Conservation (phyloP, 2,888 invertebrate species). For the Platycnemis pennipes region DNA sequence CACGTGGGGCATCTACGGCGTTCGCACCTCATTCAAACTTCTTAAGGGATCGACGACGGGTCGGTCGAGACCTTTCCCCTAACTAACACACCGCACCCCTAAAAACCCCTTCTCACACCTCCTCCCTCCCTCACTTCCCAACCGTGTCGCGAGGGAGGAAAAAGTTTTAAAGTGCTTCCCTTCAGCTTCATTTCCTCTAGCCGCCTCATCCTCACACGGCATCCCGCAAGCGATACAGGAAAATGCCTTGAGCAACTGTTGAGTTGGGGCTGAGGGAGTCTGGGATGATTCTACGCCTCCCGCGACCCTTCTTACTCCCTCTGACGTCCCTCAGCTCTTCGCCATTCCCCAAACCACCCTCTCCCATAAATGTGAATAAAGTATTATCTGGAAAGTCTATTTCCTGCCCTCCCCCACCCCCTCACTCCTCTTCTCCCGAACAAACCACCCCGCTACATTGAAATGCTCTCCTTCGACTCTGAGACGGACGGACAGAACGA, state of each 20-base stretch:
- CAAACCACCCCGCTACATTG: background rate
- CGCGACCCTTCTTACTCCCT: background rate
- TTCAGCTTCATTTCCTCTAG: background rate
- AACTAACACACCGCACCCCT: background rate
- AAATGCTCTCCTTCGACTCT: slow-evolving; percentile 7
- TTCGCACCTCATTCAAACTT: background rate
- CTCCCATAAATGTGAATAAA: background rate
- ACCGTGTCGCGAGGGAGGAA: background rate
- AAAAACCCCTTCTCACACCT: background rate
- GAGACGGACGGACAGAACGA: background rate
- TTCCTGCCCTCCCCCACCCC: background rate
- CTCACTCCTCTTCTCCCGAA: background rate
- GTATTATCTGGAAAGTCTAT: background rate
- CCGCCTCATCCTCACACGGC: background rate
- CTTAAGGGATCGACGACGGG: background rate
- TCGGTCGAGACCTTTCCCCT: background rate
- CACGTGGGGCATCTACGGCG: background rate
- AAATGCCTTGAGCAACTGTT: background rate
- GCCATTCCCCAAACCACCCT: background rate
- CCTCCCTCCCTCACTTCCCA: background rate
- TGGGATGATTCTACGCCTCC: background rate
- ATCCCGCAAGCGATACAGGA: background rate
- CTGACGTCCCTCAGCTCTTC: no score
- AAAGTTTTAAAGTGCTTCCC: slow-evolving; percentile 29
- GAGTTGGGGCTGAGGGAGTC: background rate